Conservation (phyloP, 2,113 vertebrate genomes). For the Procapra przewalskii region DNA sequence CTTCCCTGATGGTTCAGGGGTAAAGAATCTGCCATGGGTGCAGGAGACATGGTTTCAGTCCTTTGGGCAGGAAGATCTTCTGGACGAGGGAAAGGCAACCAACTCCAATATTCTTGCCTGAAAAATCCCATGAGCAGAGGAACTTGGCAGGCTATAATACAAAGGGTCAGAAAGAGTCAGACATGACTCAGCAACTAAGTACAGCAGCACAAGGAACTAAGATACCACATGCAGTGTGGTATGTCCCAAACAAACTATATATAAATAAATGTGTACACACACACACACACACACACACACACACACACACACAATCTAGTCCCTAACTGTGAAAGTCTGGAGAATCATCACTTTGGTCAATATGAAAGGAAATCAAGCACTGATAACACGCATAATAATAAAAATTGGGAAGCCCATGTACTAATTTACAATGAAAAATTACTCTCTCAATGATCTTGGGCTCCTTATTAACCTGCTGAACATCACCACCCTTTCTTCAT, state of each 20-base stretch:
- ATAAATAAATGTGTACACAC: neutral
- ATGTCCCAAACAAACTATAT: neutral
- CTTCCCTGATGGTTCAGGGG: neutral
- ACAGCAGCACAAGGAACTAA: neutral
- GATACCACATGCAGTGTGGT: neutral
- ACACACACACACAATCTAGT: neutral
- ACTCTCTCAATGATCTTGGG: neutral
- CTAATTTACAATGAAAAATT: neutral
- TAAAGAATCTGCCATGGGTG: neutral
- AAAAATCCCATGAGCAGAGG: neutral
- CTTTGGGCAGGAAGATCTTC: neutral
- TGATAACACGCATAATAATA: neutral
- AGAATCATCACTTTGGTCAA: neutral
- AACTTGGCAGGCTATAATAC: neutral
- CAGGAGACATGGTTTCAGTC: neutral
- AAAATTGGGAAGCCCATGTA: neutral
- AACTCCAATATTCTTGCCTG: neutral
- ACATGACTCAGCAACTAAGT: neutral
- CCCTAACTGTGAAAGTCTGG: neutral
- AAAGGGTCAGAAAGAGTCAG: neutral
- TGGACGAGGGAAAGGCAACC: neutral
- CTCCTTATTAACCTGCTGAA: neutral
- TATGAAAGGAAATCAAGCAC: neutral
- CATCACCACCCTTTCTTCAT: neutral
- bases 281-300: neutral